A percentile compares a stretch with the other conserved stretches of the same genome.
phyloP scores from a whole-genome alignment of 2,113 vertebrate genomes.

The Nycticorax nycticorax region DNA sequence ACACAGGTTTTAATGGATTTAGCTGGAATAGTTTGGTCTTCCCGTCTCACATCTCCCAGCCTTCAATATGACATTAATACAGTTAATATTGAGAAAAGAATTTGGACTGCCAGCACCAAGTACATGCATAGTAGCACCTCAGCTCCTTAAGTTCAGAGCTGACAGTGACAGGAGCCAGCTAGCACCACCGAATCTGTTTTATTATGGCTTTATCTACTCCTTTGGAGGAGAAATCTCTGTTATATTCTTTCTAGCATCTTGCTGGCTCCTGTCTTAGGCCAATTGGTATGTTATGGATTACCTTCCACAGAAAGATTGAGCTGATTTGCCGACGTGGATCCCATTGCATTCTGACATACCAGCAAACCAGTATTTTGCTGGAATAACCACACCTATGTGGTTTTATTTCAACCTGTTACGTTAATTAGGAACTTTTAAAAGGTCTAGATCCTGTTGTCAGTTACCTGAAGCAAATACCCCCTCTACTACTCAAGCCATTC shows the following conservation, averaged over 20 bases:
- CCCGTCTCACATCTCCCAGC: not conserved
- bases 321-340: not conserved
- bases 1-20: not conserved
- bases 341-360: not conserved
- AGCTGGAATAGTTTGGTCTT: not conserved
- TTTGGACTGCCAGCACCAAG: not conserved
- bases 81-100: not conserved
- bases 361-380: not conserved
- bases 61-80: not conserved
- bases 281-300: not conserved
- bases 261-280: not conserved
- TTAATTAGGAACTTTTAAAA: not conserved
- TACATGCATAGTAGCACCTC: not conserved
- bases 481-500: conserved; percentile 43
- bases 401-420: not conserved
- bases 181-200: not conserved
- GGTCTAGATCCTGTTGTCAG: not conserved
- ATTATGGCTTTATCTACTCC: not conserved
- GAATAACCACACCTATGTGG: not conserved
- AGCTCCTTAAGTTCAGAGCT: not conserved
- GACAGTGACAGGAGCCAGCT: not conserved
- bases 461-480: not conserved
- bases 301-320: not conserved
- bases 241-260: not conserved
- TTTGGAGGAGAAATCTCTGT: not conserved